Conservation (phyloP, 2,797 vertebrate genomes). For the Pristis pectinata region DNA sequence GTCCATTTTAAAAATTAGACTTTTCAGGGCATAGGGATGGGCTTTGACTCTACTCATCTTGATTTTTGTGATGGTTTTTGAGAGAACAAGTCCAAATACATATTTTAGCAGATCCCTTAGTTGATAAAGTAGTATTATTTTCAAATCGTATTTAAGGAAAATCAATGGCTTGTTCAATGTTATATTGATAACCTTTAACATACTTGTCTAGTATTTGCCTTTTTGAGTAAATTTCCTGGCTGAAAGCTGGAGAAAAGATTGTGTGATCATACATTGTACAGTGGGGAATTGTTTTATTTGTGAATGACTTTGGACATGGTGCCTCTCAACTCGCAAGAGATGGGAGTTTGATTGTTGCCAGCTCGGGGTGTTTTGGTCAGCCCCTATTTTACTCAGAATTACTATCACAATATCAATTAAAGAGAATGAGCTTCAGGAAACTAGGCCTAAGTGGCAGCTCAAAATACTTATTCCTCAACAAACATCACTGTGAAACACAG, state of each 20-base stretch:
- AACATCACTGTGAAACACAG: neutral
- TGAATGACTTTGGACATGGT: neutral
- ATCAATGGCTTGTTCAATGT: neutral
- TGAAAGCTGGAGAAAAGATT: neutral
- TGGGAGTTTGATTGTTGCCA: neutral
- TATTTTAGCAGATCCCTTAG: neutral
- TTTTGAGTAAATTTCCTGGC: neutral
- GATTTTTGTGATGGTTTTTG: neutral
- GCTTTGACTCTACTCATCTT: neutral
- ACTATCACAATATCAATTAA: neutral
- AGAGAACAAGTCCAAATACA: neutral
- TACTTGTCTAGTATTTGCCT: neutral
- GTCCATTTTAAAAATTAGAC: neutral
- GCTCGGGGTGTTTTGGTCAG: neutral
- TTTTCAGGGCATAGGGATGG: neutral
- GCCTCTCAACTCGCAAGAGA: neutral
- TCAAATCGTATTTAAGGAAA: neutral
- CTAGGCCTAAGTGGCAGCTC: neutral
- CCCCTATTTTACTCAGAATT: neutral
- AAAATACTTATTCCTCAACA: neutral
- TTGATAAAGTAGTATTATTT: neutral
- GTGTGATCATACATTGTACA: neutral
- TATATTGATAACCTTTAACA: neutral
- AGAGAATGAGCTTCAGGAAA: neutral
- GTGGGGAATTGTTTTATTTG: neutral